Evolutionary conservation across 2,888 invertebrate genomes (phyloP), one percentile per base, ranked within the genome.

Genomic region (Leucophenga montana): DNA sequence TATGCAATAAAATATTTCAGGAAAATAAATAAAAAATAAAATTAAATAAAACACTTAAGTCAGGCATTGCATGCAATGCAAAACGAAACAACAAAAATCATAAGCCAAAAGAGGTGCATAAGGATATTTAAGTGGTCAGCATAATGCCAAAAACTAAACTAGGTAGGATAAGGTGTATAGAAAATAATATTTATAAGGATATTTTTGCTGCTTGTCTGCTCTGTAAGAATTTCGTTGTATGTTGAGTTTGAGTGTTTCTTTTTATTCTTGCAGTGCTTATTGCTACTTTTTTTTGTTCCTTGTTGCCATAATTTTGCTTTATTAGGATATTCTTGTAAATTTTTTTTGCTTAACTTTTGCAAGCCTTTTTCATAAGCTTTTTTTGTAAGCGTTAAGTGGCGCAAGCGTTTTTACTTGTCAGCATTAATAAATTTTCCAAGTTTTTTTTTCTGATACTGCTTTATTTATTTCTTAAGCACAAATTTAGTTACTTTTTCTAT

Each of bases 11-110:
- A 64, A 46, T 20, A 64, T 14, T 64, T 69, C 50, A 71, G 62
- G 71, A 68, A 71, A 72, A 62, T 53, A 69, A n/a, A n/a, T n/a
- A n/a, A n/a, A n/a, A 74, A 72, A 73, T 16, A 57, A 44, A 39
- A 22, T 20, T 22, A 67, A 69, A 20, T 18, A 3, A 54, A 54
- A 54, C 16, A 54, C 18, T 14, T 18, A 50, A 50, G n/a, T 16
- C 8, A 6, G 50, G 50, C 50, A 54, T 20, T 54, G 61, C 27
- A 61, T 61, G 61, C 61, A 39, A 61, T 22, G 22, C 1, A 56
- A 20, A 54, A 54, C n/a, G 54, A n/a, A 16, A 61, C 3, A 39
- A 39, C 3, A 39, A 39, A 8, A 11, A 39, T 11, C 11, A 59
- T 59, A 39, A 59, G 33, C 14, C 9, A 5, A 33, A 61, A 57